phyloP scores from a whole-genome alignment of 1,140 invertebrate species.

The Neodiprion fabricii region DNA sequence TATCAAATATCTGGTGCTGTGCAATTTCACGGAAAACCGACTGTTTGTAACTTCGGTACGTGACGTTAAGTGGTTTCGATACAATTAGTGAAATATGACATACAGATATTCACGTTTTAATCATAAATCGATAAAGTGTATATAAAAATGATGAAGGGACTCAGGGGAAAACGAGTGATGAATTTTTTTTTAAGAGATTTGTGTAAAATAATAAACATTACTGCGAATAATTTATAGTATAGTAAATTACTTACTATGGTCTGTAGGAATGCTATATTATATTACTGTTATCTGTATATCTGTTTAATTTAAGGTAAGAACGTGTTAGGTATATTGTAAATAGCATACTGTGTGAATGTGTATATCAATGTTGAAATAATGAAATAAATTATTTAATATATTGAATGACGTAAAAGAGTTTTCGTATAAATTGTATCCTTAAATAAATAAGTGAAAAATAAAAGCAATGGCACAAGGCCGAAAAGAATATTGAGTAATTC shows the following conservation, averaged over 20 bases:
- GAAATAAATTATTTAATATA: no score
- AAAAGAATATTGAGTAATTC: no score
- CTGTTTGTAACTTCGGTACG: no score
- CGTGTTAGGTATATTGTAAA: background rate
- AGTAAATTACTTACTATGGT: background rate
- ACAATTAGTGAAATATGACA: no score
- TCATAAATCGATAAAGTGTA: background rate
- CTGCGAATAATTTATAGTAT: background rate
- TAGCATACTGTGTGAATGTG: background rate
- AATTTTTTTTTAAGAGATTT: background rate
- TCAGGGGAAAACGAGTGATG: background rate
- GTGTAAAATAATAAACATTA: background rate
- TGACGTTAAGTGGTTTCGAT: no score
- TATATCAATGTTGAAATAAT: no score
- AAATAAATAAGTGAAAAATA: no score
- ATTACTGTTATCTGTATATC: background rate
- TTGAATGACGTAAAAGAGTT: no score
- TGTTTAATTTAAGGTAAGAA: constrained; percentile 5
- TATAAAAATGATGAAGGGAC: constrained; percentile 5
- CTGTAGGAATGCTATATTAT: background rate
- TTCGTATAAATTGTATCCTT: background rate
- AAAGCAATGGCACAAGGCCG: no score
- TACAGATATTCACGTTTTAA: no score
- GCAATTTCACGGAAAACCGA: no score
- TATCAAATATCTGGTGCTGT: no score